A percentile compares a stretch with the other conserved stretches of the same genome.
phyloP scores from a whole-genome alignment of 2,797 vertebrate genomes.

The Melanotaenia trifasciata region DNA sequence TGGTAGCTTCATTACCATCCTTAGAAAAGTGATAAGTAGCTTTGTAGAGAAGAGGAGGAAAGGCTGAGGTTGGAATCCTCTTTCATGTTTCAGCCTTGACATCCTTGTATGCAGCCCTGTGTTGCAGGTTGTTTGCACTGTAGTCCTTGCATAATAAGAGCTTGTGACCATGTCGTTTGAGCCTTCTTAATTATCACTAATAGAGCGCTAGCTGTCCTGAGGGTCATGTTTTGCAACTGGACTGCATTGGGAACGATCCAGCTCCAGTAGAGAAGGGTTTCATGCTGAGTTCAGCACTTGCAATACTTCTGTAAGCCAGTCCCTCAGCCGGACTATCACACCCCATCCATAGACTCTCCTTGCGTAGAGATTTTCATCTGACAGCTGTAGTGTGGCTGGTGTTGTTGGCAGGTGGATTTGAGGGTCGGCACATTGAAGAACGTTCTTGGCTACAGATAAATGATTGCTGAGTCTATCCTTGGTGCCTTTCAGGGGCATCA shows the following conservation, averaged over 20 bases:
- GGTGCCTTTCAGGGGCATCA: fast-evolving
- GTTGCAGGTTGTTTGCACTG: neutral
- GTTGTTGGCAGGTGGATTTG: fast-evolving
- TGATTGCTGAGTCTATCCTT: fast-evolving
- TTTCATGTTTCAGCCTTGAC: neutral
- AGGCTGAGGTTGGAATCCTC: neutral
- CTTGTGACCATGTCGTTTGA: neutral
- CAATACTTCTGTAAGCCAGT: constrained; percentile 1
- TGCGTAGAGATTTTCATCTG: fast-evolving
- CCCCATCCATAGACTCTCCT: constrained; percentile 32
- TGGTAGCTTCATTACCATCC: neutral
- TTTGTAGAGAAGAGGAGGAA: neutral
- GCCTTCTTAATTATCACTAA: neutral
- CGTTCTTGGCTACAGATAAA: fast-evolving
- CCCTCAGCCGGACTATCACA: constrained; percentile 17
- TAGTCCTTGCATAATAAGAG: neutral
- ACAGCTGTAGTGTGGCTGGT: neutral
- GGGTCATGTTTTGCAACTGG: too few relatives aligned
- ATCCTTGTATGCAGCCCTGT: neutral
- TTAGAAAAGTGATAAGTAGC: neutral
- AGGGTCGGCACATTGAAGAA: fast-evolving
- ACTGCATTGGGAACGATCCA: too few relatives aligned
- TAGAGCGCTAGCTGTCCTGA: neutral
- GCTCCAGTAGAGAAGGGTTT: neutral
- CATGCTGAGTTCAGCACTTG: neutral